Conservation (phyloP, 1,140 invertebrate genomes). For the Oreohelix idahoensis region DNA sequence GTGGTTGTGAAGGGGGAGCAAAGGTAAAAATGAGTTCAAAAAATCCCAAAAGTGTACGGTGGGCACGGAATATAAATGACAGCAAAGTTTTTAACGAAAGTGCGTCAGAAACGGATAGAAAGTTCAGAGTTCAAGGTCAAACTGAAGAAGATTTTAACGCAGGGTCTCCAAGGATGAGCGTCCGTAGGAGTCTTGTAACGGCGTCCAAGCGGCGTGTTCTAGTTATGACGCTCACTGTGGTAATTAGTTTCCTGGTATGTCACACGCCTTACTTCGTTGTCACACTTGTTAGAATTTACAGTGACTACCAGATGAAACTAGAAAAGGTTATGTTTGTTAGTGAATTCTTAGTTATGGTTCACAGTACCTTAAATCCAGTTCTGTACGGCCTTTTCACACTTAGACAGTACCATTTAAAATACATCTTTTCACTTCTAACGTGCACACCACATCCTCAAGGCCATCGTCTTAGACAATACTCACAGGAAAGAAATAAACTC, state of each 20-base stretch:
- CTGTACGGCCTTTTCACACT: slow-evolving; percentile 74
- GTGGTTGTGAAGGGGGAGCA: neutral
- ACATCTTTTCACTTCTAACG: neutral
- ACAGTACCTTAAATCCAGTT: slow-evolving; percentile 74
- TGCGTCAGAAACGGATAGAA: neutral
- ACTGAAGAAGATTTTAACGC: neutral
- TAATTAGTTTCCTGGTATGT: slow-evolving; percentile 73
- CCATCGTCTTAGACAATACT: neutral
- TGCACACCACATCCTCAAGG: slow-evolving; percentile 5
- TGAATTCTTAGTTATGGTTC: slow-evolving; percentile 72
- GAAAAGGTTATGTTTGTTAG: slow-evolving; percentile 63
- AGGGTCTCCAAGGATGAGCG: slow-evolving; percentile 51
- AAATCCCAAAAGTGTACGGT: neutral
- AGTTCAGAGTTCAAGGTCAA: neutral
- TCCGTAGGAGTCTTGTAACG: slow-evolving; percentile 59
- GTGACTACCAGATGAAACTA: slow-evolving; percentile 71
- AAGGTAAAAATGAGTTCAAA: neutral
- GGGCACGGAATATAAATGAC: neutral
- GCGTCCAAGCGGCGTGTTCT: slow-evolving; percentile 66
- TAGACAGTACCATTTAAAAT: slow-evolving; percentile 50
- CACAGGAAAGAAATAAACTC: neutral
- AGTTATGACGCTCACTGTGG: slow-evolving; percentile 74
- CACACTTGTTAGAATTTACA: slow-evolving; percentile 72
- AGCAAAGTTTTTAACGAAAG: neutral
- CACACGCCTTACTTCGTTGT: slow-evolving; percentile 73